phyloP scores from a whole-genome alignment of 2,113 vertebrate genomes.

The Lasiurus cinereus region DNA sequence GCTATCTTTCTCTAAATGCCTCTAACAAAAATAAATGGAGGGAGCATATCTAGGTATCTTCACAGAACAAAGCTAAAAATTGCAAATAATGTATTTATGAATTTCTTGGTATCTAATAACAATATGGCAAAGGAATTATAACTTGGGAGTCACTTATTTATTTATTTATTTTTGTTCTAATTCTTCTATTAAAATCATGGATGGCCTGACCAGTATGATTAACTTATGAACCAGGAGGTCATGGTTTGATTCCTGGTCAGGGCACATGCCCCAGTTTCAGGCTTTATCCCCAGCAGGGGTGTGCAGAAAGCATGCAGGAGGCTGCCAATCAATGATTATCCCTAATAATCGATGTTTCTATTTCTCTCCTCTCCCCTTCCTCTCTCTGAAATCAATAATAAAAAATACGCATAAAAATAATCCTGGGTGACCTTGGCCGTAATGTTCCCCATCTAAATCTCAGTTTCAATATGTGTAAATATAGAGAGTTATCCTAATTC shows the following conservation, averaged over 20 bases:
- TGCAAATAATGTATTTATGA: background rate
- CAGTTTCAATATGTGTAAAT: background rate
- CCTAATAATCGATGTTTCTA: no score
- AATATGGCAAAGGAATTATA: conserved; percentile 19
- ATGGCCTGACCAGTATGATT: background rate
- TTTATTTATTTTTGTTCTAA: background rate
- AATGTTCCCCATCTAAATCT: background rate
- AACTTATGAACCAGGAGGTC: no score
- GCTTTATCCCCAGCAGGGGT: no score
- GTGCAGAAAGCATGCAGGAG: no score
- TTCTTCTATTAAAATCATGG: background rate
- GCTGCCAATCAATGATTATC: no score
- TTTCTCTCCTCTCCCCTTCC: no score
- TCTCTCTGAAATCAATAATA: no score
- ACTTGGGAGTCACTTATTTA: background rate
- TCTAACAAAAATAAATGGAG: background rate
- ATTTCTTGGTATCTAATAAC: background rate
- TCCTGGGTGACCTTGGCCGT: background rate
- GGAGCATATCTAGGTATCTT: background rate
- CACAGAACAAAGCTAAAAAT: background rate
- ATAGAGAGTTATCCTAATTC: background rate
- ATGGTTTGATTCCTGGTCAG: no score
- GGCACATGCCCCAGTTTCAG: no score
- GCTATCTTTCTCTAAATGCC: background rate
- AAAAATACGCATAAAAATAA: background rate